Evolutionary conservation across 2,888 invertebrate genomes (phyloP).

Genomic region (Metopia argyrocephala): DNA sequence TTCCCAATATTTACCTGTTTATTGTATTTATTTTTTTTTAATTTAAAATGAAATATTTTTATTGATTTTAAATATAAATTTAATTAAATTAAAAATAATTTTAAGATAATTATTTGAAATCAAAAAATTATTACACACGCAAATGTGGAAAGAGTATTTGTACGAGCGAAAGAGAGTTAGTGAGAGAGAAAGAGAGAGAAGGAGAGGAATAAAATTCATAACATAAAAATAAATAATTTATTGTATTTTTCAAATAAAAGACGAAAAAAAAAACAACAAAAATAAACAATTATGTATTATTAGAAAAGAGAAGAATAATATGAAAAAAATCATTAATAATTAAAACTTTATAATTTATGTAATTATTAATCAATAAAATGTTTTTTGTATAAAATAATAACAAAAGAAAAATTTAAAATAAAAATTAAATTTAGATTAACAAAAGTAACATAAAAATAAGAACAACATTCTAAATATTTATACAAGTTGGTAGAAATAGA

Average conservation of each 20-base stretch:
- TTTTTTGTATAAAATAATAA: constrained; percentile 66
- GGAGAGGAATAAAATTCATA: neutral
- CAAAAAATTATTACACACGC: neutral
- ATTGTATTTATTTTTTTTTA: too few relatives aligned
- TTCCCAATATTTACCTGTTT: too few relatives aligned
- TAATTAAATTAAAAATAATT: too few relatives aligned
- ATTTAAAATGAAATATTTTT: neutral
- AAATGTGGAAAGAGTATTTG: neutral
- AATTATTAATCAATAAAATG: constrained; percentile 56
- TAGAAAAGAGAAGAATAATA: constrained; percentile 8
- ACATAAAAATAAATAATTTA: constrained; percentile 24
- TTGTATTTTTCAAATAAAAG: constrained; percentile 23
- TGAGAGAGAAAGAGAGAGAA: neutral
- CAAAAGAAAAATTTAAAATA: constrained; percentile 51
- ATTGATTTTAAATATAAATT: too few relatives aligned
- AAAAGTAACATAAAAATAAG: neutral
- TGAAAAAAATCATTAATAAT: constrained; percentile 30
- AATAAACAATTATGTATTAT: neutral
- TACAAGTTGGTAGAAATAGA: neutral
- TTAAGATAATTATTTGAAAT: too few relatives aligned
- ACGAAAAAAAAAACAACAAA: constrained; percentile 17
- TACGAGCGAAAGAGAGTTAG: neutral
- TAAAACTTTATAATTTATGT: constrained; percentile 54
- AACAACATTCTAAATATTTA: neutral
- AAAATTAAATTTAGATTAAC: constrained; percentile 44